Conservation (phyloP, 2,113 vertebrate species). For the Catagonus wagneri region DNA sequence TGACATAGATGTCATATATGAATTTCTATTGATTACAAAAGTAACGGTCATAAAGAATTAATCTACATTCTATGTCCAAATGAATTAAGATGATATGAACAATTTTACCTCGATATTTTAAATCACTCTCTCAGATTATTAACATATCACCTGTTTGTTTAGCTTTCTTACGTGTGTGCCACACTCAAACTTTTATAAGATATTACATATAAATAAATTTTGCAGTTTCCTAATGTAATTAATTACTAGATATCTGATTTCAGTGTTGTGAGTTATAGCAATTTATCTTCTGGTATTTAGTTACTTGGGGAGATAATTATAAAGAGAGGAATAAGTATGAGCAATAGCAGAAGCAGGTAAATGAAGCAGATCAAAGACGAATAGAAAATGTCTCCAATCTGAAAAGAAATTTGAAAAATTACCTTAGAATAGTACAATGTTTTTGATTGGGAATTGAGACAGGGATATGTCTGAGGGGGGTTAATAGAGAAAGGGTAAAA, state of each 20-base stretch:
- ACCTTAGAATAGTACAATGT: not conserved
- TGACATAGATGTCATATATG: not conserved
- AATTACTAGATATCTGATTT: not conserved
- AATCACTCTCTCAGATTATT: not conserved
- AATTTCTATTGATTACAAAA: not conserved
- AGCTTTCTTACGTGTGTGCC: not conserved
- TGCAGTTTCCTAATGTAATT: not conserved
- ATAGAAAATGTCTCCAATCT: not conserved
- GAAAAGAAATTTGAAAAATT: not conserved
- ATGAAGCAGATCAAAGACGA: not conserved
- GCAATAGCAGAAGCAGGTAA: not conserved
- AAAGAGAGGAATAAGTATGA: not conserved
- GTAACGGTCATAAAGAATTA: not conserved
- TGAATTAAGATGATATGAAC: not conserved
- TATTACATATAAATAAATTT: not conserved
- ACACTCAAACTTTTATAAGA: not conserved
- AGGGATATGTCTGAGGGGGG: not conserved
- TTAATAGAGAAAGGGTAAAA: not conserved
- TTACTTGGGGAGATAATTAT: not conserved
- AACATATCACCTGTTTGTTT: not conserved
- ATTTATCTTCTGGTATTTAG: not conserved
- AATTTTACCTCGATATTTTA: not conserved
- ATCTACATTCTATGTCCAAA: not conserved
- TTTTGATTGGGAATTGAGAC: not conserved
- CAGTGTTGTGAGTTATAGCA: not conserved